These are phyloP conservation scores for Quadriops clusia DNA, from an alignment of 2,888 invertebrate species.

Conservation along the genomic window DNA sequence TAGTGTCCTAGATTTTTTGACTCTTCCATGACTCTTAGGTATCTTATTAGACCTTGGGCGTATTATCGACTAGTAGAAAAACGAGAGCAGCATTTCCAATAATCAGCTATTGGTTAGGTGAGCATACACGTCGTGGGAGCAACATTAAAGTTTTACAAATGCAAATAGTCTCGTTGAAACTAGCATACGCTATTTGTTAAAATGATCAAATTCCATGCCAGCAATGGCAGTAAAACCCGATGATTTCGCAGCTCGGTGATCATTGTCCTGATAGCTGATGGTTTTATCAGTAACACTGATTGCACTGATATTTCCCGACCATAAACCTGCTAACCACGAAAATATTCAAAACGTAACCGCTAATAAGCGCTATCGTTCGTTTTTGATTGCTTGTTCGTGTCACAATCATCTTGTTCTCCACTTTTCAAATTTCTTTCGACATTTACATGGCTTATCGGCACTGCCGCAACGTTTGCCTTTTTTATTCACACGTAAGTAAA, in stretches of 20 bases:
- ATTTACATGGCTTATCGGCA: no score
- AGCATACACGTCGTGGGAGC: no score
- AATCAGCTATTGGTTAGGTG: slow-evolving; percentile 9
- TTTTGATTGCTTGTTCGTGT: slow-evolving; percentile 20
- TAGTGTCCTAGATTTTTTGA: no score
- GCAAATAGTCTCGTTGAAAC: slow-evolving; percentile 23
- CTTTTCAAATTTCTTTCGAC: slow-evolving; percentile 3
- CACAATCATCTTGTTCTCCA: slow-evolving; percentile 17
- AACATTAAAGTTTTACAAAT: slow-evolving; percentile 21
- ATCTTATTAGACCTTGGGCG: no score
- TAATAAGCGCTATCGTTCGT: slow-evolving; percentile 27
- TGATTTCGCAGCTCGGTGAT: slow-evolving; percentile 34
- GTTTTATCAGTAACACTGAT: slow-evolving; percentile 34
- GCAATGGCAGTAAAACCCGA: slow-evolving; percentile 29
- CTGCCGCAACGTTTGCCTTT: no score
- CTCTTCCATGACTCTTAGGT: no score
- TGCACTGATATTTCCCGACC: slow-evolving; percentile 31
- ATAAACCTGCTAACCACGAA: slow-evolving; percentile 29
- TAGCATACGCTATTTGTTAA: slow-evolving; percentile 25
- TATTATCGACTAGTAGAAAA: no score
- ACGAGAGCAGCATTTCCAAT: slow-evolving; percentile 9
- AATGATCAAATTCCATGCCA: slow-evolving; percentile 27
- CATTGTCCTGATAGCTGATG: slow-evolving; percentile 32
- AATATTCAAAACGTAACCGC: slow-evolving; percentile 30
- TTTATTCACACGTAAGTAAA: no score